A percentile compares a stretch with the other conserved stretches of the same genome.
Conservation (phyloP, 2,113 vertebrate genomes). For the Varanus salvator region DNA sequence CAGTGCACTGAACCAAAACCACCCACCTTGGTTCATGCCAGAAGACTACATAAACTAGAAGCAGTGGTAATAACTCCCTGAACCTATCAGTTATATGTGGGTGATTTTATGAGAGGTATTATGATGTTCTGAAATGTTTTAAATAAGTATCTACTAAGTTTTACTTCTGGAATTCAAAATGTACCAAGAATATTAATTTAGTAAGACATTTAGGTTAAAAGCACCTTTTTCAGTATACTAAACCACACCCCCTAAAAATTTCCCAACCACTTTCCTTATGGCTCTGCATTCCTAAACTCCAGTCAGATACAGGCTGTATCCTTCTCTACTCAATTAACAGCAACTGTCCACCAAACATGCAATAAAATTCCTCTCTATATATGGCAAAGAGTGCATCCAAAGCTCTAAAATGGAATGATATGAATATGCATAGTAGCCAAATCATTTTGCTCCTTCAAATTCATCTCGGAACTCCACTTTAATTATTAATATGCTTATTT, state of each 20-base stretch:
- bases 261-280: conserved; percentile 56
- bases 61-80: conserved; percentile 6
- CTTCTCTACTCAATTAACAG: conserved; percentile 56
- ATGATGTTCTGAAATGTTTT: not conserved
- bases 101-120: not conserved
- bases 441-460: conserved; percentile 35
- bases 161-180: not conserved
- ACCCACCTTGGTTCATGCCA: not conserved
- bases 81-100: not conserved
- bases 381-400: conserved; percentile 47
- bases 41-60: not conserved
- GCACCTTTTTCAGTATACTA: not conserved
- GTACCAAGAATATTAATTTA: not conserved
- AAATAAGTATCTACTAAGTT: not conserved
- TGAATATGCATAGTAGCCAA: conserved; percentile 71
- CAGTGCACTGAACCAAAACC: not conserved
- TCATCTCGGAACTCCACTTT: conserved; percentile 37
- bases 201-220: not conserved
- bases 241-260: conserved; percentile 5
- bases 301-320: conserved; percentile 53
- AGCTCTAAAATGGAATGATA: conserved; percentile 71
- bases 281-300: conserved; percentile 39
- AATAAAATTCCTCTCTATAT: conserved; percentile 59
- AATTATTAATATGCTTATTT: conserved; percentile 72
- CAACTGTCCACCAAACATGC: conserved; percentile 62